These are phyloP conservation scores for Phlogophora meticulosa DNA, from an alignment of 2,888 invertebrate genomes.

Conservation along the genomic window DNA sequence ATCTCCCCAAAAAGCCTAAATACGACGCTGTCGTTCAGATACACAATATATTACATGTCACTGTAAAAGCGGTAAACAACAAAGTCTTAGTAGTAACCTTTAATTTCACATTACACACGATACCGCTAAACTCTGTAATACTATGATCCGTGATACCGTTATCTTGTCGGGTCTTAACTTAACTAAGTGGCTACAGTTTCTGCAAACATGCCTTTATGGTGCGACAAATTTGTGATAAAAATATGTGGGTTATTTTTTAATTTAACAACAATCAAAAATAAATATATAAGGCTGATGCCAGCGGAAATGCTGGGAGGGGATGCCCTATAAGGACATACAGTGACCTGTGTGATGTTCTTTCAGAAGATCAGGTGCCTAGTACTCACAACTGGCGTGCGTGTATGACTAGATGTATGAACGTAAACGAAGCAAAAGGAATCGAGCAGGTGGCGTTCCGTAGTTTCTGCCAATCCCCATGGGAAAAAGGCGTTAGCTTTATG, in stretches of 20 bases:
- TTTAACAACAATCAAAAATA: no score
- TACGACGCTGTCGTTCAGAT: not conserved
- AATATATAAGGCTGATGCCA: no score
- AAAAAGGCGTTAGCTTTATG: no score
- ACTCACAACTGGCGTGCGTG: no score
- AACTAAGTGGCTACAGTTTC: slow-evolving; percentile 60
- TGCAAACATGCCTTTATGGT: slow-evolving; percentile 56
- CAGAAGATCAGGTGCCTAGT: no score
- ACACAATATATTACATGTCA: not conserved
- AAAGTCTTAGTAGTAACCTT: slow-evolving; percentile 60
- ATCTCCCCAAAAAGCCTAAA: not conserved
- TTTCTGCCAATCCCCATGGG: no score
- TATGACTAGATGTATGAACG: no score
- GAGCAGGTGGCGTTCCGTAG: no score
- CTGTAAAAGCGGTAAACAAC: slow-evolving; percentile 41
- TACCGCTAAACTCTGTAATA: slow-evolving; percentile 70
- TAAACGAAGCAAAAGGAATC: no score
- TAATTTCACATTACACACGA: slow-evolving; percentile 66
- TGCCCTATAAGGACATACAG: no score
- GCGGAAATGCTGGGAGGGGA: no score
- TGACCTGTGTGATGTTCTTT: no score
- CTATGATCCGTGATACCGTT: slow-evolving; percentile 71
- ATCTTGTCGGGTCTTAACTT: slow-evolving; percentile 64
- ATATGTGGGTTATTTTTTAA: not conserved
- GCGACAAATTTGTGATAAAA: slow-evolving; percentile 18